These are phyloP conservation scores for Rhinichthys klamathensis DNA, from an alignment of 2,113 vertebrate species.

Conservation along the genomic window DNA sequence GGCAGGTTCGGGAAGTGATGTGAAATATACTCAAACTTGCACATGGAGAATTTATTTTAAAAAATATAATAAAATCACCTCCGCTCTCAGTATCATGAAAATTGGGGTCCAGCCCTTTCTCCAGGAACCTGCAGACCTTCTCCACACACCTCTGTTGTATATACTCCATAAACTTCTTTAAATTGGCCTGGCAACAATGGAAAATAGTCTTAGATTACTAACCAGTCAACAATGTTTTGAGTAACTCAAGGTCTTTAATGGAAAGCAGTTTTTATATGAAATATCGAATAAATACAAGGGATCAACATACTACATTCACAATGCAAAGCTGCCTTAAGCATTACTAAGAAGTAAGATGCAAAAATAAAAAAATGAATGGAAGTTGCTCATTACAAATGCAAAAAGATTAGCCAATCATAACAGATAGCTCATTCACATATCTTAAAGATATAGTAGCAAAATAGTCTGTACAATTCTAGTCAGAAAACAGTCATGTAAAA, in stretches of 20 bases:
- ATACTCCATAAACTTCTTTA: conserved; percentile 81
- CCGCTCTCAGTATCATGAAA: conserved; percentile 79
- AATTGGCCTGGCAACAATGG: conserved; percentile 71
- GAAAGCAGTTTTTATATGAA: too few relatives aligned
- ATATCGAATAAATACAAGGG: neutral
- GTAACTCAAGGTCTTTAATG: too few relatives aligned
- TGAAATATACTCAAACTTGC: too few relatives aligned
- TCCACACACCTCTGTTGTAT: conserved; percentile 77
- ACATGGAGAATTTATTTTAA: too few relatives aligned
- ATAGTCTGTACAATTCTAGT: neutral
- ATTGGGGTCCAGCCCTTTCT: conserved; percentile 81
- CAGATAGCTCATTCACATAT: conserved; percentile 7
- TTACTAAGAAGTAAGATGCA: neutral
- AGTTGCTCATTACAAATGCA: neutral
- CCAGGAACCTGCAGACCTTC: conserved; percentile 77
- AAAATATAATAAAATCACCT: conserved; percentile 58
- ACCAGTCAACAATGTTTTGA: too few relatives aligned
- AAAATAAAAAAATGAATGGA: too few relatives aligned
- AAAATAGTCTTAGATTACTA: neutral
- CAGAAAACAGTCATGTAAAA: neutral
- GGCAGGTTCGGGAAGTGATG: too few relatives aligned
- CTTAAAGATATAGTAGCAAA: neutral
- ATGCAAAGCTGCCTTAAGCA: neutral
- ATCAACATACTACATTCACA: neutral
- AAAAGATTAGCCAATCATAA: neutral